These are phyloP conservation scores for Tubiluchus corallicola DNA, from an alignment of 2,888 invertebrate species.

Conservation along the genomic window DNA sequence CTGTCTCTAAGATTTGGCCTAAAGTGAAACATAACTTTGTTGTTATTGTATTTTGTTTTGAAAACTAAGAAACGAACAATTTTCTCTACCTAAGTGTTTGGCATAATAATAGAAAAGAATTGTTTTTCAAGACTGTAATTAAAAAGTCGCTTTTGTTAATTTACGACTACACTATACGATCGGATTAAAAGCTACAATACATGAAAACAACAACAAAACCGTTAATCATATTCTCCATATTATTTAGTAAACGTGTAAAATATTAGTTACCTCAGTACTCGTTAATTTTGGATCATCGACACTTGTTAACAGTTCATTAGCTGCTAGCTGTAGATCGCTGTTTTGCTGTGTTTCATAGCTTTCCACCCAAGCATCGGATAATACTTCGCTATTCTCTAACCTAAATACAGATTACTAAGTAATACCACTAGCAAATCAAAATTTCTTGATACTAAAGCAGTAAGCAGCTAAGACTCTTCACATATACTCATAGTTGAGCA, in stretches of 20 bases:
- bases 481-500: too few species aligned
- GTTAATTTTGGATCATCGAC: slow-evolving; percentile 45
- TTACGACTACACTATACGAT: not conserved
- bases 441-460: too few species aligned
- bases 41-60: too few species aligned
- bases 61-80: too few species aligned
- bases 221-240: slow-evolving; percentile 4
- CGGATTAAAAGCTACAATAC: not conserved
- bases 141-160: slow-evolving; percentile 5
- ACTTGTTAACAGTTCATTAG: slow-evolving; percentile 30
- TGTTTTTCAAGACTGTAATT: slow-evolving; percentile 7
- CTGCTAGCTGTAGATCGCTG: slow-evolving; percentile 37
- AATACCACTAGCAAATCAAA: too few species aligned
- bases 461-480: too few species aligned
- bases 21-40: too few species aligned
- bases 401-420: too few species aligned
- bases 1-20: too few species aligned
- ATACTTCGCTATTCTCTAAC: too few species aligned
- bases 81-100: too few species aligned
- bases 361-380: too few species aligned
- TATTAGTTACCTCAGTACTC: slow-evolving; percentile 43
- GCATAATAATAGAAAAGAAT: not conserved
- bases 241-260: not conserved
- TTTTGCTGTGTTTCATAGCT: slow-evolving; percentile 29
- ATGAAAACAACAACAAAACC: not conserved